A percentile compares a stretch with the other conserved stretches of the same genome.
phyloP scores from a whole-genome alignment of 2,888 invertebrate genomes.

The Tetranychus piercei region DNA sequence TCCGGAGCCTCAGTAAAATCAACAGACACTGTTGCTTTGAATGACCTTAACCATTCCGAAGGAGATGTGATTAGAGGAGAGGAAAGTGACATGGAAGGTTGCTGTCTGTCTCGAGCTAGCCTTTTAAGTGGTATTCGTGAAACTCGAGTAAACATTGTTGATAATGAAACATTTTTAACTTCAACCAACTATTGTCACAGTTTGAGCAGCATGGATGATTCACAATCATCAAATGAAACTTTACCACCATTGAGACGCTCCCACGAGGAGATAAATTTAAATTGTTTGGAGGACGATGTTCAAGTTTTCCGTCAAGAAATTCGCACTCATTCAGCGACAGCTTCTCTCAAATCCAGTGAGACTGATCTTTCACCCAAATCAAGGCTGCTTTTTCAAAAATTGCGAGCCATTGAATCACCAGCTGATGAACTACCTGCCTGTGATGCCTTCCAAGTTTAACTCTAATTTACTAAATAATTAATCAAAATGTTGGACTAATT shows the following conservation, averaged over 20 bases:
- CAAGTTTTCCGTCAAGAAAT: slow-evolving; percentile 19
- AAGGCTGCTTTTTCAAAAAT: slow-evolving; percentile 15
- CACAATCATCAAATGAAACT: slow-evolving; percentile 12
- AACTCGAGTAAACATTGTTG: not conserved
- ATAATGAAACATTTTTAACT: not conserved
- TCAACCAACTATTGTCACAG: slow-evolving; percentile 23
- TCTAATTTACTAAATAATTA: not conserved
- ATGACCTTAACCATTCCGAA: not conserved
- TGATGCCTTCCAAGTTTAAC: slow-evolving; percentile 10
- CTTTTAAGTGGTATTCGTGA: not conserved
- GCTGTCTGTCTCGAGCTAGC: not conserved
- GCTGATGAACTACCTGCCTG: slow-evolving; percentile 8
- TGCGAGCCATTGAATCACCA: slow-evolving; percentile 14
- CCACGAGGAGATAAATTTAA: slow-evolving; percentile 18
- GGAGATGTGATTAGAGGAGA: not conserved
- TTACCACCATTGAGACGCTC: slow-evolving; percentile 19
- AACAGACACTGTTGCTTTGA: not conserved
- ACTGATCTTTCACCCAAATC: slow-evolving; percentile 12
- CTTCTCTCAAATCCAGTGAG: not conserved
- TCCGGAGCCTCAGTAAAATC: not conserved
- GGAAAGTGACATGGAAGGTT: not conserved
- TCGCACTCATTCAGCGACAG: not conserved
- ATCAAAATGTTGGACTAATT: too few species aligned
- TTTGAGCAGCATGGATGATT: slow-evolving; percentile 18
- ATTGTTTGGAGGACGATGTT: slow-evolving; percentile 19